Percentiles rank a stretch among this genome's conserved stretches.
These are phyloP conservation scores for Lampris megalopsis DNA, from an alignment of 2,113 vertebrate genomes.

Conservation along the genomic window DNA sequence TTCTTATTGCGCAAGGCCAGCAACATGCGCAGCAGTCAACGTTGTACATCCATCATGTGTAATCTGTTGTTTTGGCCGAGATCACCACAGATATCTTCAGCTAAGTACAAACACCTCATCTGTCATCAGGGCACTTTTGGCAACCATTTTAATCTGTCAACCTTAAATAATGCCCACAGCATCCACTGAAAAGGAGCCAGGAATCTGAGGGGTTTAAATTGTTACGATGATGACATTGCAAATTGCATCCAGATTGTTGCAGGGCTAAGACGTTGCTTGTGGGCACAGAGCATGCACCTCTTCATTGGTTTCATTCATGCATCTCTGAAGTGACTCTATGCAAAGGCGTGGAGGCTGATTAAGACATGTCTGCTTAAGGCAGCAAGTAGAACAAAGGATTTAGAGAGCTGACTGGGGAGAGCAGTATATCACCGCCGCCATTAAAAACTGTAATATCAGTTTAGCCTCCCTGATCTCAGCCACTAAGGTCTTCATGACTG, in stretches of 20 bases:
- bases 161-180: conserved; percentile 14
- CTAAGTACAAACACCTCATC: conserved; percentile 64
- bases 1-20: conserved; percentile 40
- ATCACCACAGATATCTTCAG: conserved; percentile 52
- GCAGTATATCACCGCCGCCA: conserved; percentile 62
- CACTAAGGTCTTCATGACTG: conserved; percentile 72
- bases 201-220: conserved; percentile 18
- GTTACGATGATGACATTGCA: conserved; percentile 35
- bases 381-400: conserved; percentile 59
- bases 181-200: conserved; percentile 5
- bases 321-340: conserved; percentile 53
- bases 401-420: conserved; percentile 27
- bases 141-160: conserved; percentile 43
- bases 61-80: conserved; percentile 55
- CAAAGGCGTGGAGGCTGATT: conserved; percentile 62
- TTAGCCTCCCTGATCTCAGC: conserved; percentile 64
- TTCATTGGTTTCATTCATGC: conserved; percentile 56
- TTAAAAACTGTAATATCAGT: conserved; percentile 74
- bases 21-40: conserved; percentile 28
- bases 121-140: conserved; percentile 44
- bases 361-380: conserved; percentile 55
- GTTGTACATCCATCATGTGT: conserved; percentile 60
- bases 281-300: conserved; percentile 9
- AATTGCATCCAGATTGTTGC: conserved; percentile 30
- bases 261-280: conserved; percentile 17